These are phyloP conservation scores for Xestia c-nigrum DNA, from an alignment of 2,888 invertebrate genomes.

Conservation along the genomic window DNA sequence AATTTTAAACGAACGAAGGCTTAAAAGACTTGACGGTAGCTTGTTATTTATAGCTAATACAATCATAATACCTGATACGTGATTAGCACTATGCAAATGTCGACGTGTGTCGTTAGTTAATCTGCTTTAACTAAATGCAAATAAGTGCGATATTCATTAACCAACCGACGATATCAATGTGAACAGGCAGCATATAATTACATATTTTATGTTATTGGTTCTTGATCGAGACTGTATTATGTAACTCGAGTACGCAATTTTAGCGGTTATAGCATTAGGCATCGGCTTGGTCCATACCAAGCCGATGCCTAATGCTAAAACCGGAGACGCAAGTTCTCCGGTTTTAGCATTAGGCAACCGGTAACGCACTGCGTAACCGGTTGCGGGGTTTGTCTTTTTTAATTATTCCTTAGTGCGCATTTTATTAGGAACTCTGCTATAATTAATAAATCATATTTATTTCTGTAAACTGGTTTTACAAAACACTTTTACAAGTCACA, in stretches of 20 bases:
- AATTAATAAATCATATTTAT: background rate
- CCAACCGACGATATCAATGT: conserved; percentile 2
- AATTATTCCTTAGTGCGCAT: background rate
- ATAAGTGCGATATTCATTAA: conserved; percentile 34
- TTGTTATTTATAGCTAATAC: background rate
- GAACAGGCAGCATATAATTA: conserved; percentile 15
- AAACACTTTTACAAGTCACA: too few relatives aligned
- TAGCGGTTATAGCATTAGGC: too few relatives aligned
- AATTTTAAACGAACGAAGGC: background rate
- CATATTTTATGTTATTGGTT: background rate
- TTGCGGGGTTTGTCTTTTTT: background rate
- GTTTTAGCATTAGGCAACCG: too few relatives aligned
- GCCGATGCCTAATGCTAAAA: background rate
- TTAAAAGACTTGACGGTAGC: background rate
- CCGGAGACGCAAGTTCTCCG: too few relatives aligned
- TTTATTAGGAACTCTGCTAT: background rate
- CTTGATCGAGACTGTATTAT: background rate
- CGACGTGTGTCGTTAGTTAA: conserved; percentile 19
- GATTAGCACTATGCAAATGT: conserved; percentile 38
- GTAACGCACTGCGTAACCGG: background rate
- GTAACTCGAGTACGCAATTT: background rate
- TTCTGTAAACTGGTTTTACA: too few relatives aligned
- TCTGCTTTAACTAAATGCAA: conserved; percentile 39
- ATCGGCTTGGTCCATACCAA: too few relatives aligned
- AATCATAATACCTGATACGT: conserved; percentile 1